Conservation (phyloP, 1,140 invertebrate species). For the Bombus terrestris region DNA sequence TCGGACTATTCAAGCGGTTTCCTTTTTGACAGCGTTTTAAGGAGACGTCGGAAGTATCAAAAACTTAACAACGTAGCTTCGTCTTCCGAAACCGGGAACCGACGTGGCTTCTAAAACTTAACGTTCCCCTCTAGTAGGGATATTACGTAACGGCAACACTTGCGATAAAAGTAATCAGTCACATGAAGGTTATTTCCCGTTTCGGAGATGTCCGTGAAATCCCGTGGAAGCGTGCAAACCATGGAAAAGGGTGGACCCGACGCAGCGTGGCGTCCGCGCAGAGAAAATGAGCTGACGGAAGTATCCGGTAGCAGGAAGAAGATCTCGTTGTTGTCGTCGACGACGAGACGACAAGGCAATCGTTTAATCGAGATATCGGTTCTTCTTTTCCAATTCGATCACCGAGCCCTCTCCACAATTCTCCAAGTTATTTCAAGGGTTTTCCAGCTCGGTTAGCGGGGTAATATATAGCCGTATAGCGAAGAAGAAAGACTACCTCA, state of each 20-base stretch:
- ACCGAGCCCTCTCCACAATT: constrained; percentile 12
- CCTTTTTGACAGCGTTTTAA: neutral
- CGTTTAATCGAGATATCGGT: constrained; percentile 45
- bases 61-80: too few relatives aligned
- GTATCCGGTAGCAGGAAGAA: neutral
- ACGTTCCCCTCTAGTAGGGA: too few relatives aligned
- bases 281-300: neutral
- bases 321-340: constrained; percentile 37
- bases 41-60: neutral
- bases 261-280: neutral
- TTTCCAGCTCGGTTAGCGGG: constrained; percentile 39
- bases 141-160: too few relatives aligned
- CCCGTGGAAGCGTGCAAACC: constrained; percentile 1
- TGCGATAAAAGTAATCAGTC: neutral
- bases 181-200: neutral
- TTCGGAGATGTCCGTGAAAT: neutral
- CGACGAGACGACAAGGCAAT: constrained; percentile 39
- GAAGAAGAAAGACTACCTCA: constrained; percentile 11
- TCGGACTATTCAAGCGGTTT: neutral
- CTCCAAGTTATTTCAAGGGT: constrained; percentile 46
- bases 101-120: neutral
- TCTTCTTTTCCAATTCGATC: constrained; percentile 28
- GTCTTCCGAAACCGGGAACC: neutral
- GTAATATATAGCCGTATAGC: constrained; percentile 32
- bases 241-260: neutral